phyloP scores from a whole-genome alignment of 2,888 invertebrate genomes.

The Colletes collaris region DNA sequence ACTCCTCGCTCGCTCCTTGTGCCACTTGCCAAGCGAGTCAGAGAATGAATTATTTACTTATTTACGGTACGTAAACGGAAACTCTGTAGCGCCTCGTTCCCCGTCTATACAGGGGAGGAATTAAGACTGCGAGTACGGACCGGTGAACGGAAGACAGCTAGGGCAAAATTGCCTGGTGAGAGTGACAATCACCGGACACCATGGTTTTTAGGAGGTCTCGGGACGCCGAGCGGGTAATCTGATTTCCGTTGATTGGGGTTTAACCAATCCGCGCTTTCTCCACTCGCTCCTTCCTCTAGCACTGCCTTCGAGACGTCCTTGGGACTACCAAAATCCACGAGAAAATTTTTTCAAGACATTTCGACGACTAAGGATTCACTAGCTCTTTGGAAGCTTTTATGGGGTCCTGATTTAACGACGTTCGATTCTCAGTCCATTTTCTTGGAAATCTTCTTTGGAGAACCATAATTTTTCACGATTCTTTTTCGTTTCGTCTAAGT shows the following conservation, averaged over 20 bases:
- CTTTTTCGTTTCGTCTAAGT: too few relatives aligned
- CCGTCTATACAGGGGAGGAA: constrained; percentile 38
- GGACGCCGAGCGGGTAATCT: neutral
- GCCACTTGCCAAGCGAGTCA: constrained; percentile 77
- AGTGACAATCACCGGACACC: constrained; percentile 8
- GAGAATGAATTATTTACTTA: constrained; percentile 82
- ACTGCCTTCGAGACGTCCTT: neutral
- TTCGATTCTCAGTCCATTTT: too few relatives aligned
- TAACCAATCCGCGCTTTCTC: constrained; percentile 4
- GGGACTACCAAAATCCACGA: too few relatives aligned
- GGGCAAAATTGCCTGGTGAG: constrained; percentile 11
- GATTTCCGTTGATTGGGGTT: constrained; percentile 10
- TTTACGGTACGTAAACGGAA: constrained; percentile 80
- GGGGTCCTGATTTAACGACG: too few relatives aligned
- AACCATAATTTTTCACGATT: too few relatives aligned
- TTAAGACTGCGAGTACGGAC: constrained; percentile 37
- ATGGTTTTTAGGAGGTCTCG: neutral
- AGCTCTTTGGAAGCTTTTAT: too few relatives aligned
- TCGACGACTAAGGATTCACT: too few relatives aligned
- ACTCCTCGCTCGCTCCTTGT: constrained; percentile 63
- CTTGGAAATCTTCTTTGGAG: too few relatives aligned
- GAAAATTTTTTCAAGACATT: neutral
- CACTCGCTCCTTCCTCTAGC: neutral
- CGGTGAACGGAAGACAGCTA: neutral
- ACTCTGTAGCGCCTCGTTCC: constrained; percentile 67